Evolutionary conservation across 2,113 vertebrate genomes (phyloP).

Genomic region (Peucedramus taeniatus): DNA sequence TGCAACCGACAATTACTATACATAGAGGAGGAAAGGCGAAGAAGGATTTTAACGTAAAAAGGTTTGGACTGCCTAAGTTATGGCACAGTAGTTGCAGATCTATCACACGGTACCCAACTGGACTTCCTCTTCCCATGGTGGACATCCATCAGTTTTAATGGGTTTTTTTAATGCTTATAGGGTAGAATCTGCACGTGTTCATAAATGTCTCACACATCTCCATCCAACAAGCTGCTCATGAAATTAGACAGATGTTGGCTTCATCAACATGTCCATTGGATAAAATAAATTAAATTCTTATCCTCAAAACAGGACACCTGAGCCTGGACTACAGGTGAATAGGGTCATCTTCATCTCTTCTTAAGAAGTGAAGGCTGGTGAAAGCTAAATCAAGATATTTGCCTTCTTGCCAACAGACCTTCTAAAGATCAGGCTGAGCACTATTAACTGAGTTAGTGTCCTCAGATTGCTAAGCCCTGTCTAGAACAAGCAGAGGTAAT

Average conservation of each 20-base stretch:
- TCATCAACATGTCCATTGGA: background rate
- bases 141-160: background rate
- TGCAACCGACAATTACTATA: background rate
- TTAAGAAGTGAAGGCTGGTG: background rate
- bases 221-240: background rate
- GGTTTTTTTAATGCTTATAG: fast-evolving
- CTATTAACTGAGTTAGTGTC: background rate
- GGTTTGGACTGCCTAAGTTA: background rate
- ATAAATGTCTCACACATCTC: background rate
- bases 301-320: background rate
- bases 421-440: background rate
- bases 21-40: background rate
- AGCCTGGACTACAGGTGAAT: background rate
- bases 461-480: background rate
- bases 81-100: background rate
- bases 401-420: background rate
- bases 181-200: background rate
- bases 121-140: background rate
- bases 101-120: background rate
- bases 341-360: background rate
- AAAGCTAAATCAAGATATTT: background rate
- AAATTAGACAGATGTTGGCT: background rate
- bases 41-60: background rate
- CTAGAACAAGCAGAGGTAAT: background rate
- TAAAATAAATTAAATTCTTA: background rate